Evolutionary conservation across 2,888 invertebrate species (phyloP).

Genomic region (Scotopteryx bipunctaria): DNA sequence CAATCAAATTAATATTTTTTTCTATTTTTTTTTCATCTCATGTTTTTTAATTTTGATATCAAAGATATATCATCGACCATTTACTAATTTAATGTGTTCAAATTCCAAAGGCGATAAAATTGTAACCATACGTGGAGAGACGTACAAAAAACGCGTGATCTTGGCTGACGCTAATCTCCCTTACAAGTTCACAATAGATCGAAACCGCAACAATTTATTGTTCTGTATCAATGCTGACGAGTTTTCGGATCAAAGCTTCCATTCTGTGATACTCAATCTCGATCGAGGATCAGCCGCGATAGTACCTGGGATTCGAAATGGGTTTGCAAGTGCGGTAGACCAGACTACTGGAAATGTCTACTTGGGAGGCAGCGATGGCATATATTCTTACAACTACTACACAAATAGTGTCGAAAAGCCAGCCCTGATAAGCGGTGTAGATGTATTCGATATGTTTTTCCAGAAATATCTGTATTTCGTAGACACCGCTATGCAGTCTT

Average conservation of each 20-base stretch:
- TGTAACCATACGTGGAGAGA: conserved; percentile 40
- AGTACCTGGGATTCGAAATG: conserved; percentile 60
- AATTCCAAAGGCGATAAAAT: conserved; percentile 4
- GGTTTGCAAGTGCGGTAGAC: conserved; percentile 64
- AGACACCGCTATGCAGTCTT: conserved; percentile 56
- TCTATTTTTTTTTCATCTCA: too few species aligned
- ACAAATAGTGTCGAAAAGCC: conserved; percentile 48
- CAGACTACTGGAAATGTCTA: conserved; percentile 51
- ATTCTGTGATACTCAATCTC: conserved; percentile 56
- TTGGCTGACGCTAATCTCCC: conserved; percentile 62
- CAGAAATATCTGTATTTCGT: conserved; percentile 56
- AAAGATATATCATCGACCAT: too few species aligned
- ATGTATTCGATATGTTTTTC: conserved; percentile 63
- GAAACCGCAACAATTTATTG: conserved; percentile 51
- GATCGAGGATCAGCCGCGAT: conserved; percentile 46
- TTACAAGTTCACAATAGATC: conserved; percentile 58
- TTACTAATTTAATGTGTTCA: conserved; percentile 9
- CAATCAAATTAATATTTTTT: too few species aligned
- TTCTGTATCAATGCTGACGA: conserved; percentile 68
- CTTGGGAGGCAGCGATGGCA: conserved; percentile 65
- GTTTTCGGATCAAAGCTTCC: conserved; percentile 64
- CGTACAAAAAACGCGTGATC: conserved; percentile 50
- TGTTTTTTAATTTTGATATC: too few species aligned
- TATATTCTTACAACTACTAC: conserved; percentile 55
- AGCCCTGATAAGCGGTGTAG: conserved; percentile 48